Evolutionary conservation across 2,113 vertebrate species (phyloP), one percentile per base, ranked within the genome.

Genomic region (Spea bombifrons): DNA sequence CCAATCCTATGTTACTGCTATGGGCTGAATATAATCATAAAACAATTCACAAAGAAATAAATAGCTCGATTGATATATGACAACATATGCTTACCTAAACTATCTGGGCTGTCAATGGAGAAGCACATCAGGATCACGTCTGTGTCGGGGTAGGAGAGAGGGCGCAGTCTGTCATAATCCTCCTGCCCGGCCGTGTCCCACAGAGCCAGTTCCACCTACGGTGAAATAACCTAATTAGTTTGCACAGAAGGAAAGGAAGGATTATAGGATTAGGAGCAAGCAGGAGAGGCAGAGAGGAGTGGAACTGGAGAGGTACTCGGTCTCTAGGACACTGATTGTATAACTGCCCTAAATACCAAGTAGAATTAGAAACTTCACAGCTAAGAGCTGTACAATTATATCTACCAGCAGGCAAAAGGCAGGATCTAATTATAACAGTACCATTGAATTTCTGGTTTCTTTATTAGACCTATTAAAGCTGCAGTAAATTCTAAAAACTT

Each of bases 61-160:
- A 12, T 53, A 30, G 30, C 30, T 30, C 1, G 30, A 30, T 30
- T 30, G 30, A 30, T 52, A 10, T 52, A 52, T 52, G 6, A 52
- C 1, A 3, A 52, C 1, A 52, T 52, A 52, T 61, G 73, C 85
- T 89, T 90, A 98, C 97, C 97, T 53, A 99, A 94, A 88, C 96
- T 98, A 73, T 98, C 97, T 0, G 97, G 97, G 86, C 97, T 99
- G 85, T 99, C 97, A n/a, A 99, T 95, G 71, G 97, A 99, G 80
- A 99, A 99, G 85, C 97, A 99, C 97, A 99, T 98, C 83, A 99
- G 96, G 86, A 99, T 99, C 49, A 98, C 97, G 0, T 99, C 97
- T 0, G 97, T 99, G 91, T 98, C 97, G 0, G 97, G 97, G 86
- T 99, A 99, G 0, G 96, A 98, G 80, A 99, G 95, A 6, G 97